Evolutionary conservation across 2,113 vertebrate genomes (phyloP), one percentile per base, ranked within the genome.

Genomic region (Bambusicola thoracicus): DNA sequence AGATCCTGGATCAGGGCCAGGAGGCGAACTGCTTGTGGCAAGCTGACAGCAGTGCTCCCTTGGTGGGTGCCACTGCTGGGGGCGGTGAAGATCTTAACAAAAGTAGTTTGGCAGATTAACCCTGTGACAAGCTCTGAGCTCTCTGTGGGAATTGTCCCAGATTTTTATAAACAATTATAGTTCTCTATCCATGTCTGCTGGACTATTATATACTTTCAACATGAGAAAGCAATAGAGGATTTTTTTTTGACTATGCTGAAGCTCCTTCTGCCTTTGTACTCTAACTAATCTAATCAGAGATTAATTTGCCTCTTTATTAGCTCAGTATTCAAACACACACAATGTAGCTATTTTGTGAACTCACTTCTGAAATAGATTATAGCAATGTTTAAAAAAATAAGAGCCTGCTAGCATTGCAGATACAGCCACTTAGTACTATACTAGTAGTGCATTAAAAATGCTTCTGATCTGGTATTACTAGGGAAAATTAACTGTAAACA

Each of bases 231-330:
- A 51, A 70, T 59, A 79, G 34, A 63, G 27, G 34, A 38, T 40
- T 69, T 82, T 69, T 82, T 73, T 83, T 76, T 53, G 29, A 40
- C 79, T 68, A 1, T 22, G 36, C 32, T 85, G 87, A 94, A 65
- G 34, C 51, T 92, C 30, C 43, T 30, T 75, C 34, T 76, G 70
- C 76, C 49, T 91, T 85, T 85, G 38, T 85, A 40, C 16, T 74
- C 17, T 21, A 59, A 49, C 44, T 90, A 85, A 95, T 67, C 38
- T 91, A 92, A 88, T 77, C 34, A 20, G 41, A 84, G 40, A 78
- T 81, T 83, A 88, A 91, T 95, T 97, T 92, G 29, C n/a, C 27
- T 21, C 68, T 70, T 87, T 85, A 75, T 92, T 94, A 94, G 68
- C 55, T 84, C 20, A 0, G 3, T 77, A 87, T 83, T 91, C 81